Evolutionary conservation across 2,888 invertebrate species (phyloP), one percentile per base, ranked within the genome.

Genomic region (Thelaira solivaga): DNA sequence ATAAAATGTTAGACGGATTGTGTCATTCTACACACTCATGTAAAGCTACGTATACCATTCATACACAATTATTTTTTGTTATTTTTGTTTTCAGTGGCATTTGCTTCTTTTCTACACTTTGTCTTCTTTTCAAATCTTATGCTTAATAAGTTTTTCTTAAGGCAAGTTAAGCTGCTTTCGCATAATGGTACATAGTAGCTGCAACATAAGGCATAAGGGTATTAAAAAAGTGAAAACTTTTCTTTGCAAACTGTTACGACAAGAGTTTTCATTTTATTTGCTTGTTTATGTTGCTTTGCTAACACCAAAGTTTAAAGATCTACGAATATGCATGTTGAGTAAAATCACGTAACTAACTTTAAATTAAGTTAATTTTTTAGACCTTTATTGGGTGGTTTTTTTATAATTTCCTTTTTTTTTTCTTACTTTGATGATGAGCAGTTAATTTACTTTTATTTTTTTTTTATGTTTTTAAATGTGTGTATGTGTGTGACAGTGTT

Each of bases 291-390:
- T 36, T 43, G 11, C 31, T 65, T 67, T 34, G 45, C 45, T 67
- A n/a, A 31, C 4, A 43, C 13, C 24, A 39, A 39, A 26, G 24
- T 49, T 59, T 20, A 36, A 59, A 39, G n/a, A 11, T 36, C 51
- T 34, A 31, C 4, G n/a, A n/a, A 31, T 31, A 31, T 8, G 8
- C 31, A 31, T 8, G 10, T 68, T 26, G 29, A 41, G 29, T 16
- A 62, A 72, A 73, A 77, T 77, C 72, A 68, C 57, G 77, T 73
- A 68, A 72, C 62, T 68, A 72, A 77, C 55, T 62, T 72, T 24
- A 76, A 76, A 71, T 67, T 34, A 59, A 77, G 67, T 77, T 67
- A 31, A 55, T 73, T 72, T 72, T 51, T 34, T 20, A 20, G 47
- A 26, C 39, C 34, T 34, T 59, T 43, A 62, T 57, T 57, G 24